Percentiles rank a stretch among this genome's conserved stretches.
Conservation (phyloP, 2,888 invertebrate genomes). For the Siphlonurus alternatus region DNA sequence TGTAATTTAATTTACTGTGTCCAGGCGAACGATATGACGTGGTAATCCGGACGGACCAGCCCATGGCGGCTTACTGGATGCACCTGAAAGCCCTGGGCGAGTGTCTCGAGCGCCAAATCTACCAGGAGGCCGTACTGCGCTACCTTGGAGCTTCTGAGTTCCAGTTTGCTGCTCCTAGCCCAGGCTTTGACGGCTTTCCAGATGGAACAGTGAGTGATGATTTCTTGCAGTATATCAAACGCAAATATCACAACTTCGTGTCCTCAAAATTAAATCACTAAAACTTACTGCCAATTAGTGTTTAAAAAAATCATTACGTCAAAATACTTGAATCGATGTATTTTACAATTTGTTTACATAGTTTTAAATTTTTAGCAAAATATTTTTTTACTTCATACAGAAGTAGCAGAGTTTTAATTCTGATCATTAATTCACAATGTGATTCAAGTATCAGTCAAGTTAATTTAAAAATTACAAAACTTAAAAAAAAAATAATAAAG, state of each 20-base stretch:
- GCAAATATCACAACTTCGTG: no score
- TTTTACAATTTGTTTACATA: neutral
- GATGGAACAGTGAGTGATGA: conserved; percentile 5
- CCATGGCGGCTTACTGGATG: conserved; percentile 13
- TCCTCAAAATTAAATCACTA: no score
- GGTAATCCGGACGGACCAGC: conserved; percentile 36
- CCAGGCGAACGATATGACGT: conserved; percentile 47
- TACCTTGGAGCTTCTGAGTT: conserved; percentile 5
- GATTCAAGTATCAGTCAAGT: no score
- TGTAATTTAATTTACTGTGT: neutral
- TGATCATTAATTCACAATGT: no score
- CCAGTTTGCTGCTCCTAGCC: neutral
- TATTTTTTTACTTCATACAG: no score
- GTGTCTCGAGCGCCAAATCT: neutral
- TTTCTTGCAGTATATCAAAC: no score
- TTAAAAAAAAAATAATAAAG: no score
- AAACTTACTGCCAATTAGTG: neutral
- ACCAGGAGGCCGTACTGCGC: conserved; percentile 4
- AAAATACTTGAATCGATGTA: neutral
- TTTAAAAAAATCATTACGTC: neutral
- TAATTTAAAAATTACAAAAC: no score
- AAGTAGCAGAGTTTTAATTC: no score
- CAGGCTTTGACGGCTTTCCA: conserved; percentile 3
- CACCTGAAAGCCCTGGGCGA: conserved; percentile 8
- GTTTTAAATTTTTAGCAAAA: no score